Conservation (phyloP, 2,888 invertebrate species). For the Venusia cambrica region DNA sequence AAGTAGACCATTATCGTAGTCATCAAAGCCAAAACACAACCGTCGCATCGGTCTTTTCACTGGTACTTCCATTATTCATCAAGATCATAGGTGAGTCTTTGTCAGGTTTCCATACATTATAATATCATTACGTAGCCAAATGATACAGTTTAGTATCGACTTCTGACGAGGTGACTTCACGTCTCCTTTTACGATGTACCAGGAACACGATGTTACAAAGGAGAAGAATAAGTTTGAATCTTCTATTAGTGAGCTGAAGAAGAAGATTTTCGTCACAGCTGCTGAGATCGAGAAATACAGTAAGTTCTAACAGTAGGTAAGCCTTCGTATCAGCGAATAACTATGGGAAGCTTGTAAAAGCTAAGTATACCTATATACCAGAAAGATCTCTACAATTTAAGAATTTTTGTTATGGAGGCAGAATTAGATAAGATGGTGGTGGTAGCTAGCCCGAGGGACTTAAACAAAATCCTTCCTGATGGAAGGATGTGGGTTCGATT, state of each 20-base stretch:
- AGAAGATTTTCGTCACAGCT: conserved; percentile 60
- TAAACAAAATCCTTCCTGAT: too few species aligned
- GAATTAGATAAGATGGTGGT: too few species aligned
- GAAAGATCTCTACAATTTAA: too few species aligned
- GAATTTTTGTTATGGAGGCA: too few species aligned
- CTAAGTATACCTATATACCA: too few species aligned
- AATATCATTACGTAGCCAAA: conserved; percentile 18
- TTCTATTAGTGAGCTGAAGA: conserved; percentile 68
- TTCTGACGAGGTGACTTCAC: conserved; percentile 3
- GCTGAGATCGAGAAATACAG: conserved; percentile 63
- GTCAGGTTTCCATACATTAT: conserved; percentile 35
- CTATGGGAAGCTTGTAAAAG: too few species aligned
- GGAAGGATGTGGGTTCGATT: too few species aligned
- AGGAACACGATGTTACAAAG: conserved; percentile 45
- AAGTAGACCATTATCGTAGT: conserved; percentile 12
- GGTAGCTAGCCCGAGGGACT: too few species aligned
- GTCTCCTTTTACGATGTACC: conserved; percentile 46
- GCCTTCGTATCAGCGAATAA: too few species aligned
- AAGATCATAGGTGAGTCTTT: conserved; percentile 63
- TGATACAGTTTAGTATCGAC: conserved; percentile 11
- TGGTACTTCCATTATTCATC: conserved; percentile 56
- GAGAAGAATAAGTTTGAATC: conserved; percentile 67
- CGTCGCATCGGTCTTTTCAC: conserved; percentile 50
- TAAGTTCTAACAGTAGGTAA: too few species aligned
- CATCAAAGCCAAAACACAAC: conserved; percentile 5